Evolutionary conservation across 92 coral and sea anemone species (phyloP).

Genomic region (Porites rus): DNA sequence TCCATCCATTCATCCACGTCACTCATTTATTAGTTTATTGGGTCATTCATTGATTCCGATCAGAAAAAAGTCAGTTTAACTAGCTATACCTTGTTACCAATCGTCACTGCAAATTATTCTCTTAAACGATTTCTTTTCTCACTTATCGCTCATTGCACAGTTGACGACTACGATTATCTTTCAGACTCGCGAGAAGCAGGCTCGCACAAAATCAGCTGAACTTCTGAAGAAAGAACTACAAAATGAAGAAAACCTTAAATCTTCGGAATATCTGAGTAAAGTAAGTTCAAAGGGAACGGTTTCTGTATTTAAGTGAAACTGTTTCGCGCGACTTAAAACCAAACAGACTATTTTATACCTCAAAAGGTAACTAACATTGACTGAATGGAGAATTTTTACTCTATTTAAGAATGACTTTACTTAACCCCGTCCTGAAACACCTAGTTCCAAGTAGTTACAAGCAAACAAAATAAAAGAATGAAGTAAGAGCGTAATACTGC

Average conservation of each 20-base stretch:
- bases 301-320: not conserved
- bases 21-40: too few relatives aligned
- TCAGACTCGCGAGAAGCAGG: slow-evolving; percentile 93
- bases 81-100: not conserved
- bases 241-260: slow-evolving; percentile 76
- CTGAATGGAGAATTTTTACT: too few relatives aligned
- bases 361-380: too few relatives aligned
- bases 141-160: not conserved
- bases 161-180: not conserved
- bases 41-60: too few relatives aligned
- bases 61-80: too few relatives aligned
- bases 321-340: not conserved
- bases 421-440: too few relatives aligned
- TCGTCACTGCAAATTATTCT: not conserved
- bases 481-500: too few relatives aligned
- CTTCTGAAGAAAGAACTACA: slow-evolving; percentile 84
- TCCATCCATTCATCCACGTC: too few relatives aligned
- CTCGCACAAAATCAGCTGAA: slow-evolving; percentile 94
- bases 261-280: slow-evolving; percentile 75
- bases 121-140: not conserved
- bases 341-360: too few relatives aligned
- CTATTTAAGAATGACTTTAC: too few relatives aligned
- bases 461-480: too few relatives aligned
- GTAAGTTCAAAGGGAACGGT: slow-evolving; percentile 14
- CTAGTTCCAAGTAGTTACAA: too few relatives aligned